A percentile compares a stretch with the other conserved stretches of the same genome.
phyloP scores from a whole-genome alignment of 2,113 vertebrate species.

The Xyrauchen texanus region DNA sequence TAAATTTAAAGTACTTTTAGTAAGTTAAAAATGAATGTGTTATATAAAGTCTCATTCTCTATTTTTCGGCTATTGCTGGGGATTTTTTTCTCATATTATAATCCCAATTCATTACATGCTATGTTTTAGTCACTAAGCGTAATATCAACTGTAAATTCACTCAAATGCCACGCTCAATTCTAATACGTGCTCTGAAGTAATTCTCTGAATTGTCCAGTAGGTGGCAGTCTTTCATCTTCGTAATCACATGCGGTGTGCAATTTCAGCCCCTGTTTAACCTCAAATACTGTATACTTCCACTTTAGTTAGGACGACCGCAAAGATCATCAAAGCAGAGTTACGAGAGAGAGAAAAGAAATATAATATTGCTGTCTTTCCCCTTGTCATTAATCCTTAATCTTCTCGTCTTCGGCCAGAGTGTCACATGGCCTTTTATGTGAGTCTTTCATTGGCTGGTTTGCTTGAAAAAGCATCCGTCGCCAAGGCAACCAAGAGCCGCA shows the following conservation, averaged over 20 bases:
- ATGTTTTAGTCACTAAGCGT: not conserved
- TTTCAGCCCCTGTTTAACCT: constrained; percentile 1
- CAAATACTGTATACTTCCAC: not conserved
- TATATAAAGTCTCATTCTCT: not conserved
- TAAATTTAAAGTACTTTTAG: no score
- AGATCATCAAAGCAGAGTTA: not conserved
- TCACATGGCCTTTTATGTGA: constrained; percentile 57
- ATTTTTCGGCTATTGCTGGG: no score
- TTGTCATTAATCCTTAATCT: constrained; percentile 23
- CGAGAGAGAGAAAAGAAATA: not conserved
- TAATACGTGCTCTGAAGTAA: not conserved
- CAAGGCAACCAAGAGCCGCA: constrained; percentile 53
- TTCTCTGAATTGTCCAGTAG: not conserved
- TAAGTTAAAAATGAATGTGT: not conserved
- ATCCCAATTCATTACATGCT: no score
- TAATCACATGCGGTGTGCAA: not conserved
- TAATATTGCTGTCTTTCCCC: constrained; percentile 18
- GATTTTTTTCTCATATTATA: no score
- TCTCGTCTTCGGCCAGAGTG: constrained; percentile 24
- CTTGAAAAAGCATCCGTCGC: constrained; percentile 60
- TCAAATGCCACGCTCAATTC: not conserved
- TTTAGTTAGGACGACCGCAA: not conserved
- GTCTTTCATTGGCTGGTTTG: constrained; percentile 53
- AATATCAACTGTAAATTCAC: not conserved
- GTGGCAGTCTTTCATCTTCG: constrained; percentile 1